Evolutionary conservation across 2,113 vertebrate genomes (phyloP).

Genomic region (Puffinus mauretanicus): DNA sequence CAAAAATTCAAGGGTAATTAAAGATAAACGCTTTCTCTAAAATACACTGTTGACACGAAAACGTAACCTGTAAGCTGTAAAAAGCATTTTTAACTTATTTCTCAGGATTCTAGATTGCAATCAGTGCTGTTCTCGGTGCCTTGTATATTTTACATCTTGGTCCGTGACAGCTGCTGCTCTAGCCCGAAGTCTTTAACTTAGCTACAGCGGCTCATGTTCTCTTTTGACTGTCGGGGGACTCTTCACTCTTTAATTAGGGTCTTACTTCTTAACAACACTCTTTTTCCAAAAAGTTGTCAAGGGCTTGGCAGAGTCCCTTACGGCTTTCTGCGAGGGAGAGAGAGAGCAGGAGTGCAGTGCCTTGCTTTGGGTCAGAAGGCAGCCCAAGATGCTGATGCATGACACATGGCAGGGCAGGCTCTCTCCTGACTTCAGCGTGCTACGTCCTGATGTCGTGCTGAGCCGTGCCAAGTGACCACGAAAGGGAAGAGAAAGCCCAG

Average conservation of each 20-base stretch:
- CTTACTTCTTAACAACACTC: constrained; percentile 3
- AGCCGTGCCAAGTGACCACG: neutral
- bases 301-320: constrained; percentile 6
- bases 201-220: neutral
- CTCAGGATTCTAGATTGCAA: neutral
- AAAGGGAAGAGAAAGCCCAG: neutral
- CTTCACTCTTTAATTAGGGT: neutral
- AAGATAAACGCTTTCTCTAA: neutral
- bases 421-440: neutral
- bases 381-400: constrained; percentile 28
- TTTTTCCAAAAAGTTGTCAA: constrained; percentile 58
- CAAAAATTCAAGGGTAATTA: neutral
- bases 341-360: constrained; percentile 20
- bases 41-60: neutral
- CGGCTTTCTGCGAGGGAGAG: neutral
- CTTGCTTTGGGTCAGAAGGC: constrained; percentile 13
- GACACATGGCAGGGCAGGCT: constrained; percentile 28
- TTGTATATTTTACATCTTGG: neutral
- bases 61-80: neutral
- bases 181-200: neutral
- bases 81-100: neutral
- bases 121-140: neutral
- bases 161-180: neutral
- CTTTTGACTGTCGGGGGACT: neutral
- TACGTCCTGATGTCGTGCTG: neutral